phyloP scores from a whole-genome alignment of 2,113 vertebrate species.

The Cisticola juncidis region DNA sequence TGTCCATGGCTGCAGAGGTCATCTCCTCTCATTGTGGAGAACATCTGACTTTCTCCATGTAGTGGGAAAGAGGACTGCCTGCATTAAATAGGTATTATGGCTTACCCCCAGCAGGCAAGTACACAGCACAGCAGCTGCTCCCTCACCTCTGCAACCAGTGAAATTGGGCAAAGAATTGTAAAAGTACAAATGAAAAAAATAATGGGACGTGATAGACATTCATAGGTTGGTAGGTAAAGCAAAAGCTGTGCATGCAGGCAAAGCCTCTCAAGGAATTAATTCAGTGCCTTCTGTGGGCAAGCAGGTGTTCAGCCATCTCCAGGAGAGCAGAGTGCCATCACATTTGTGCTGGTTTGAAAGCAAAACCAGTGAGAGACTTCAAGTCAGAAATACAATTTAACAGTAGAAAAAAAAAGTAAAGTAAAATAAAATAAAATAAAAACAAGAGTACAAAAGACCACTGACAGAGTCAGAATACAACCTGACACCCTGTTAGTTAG shows the following conservation, averaged over 20 bases:
- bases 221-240: background rate
- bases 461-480: too few species aligned
- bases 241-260: background rate
- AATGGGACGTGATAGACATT: too few species aligned
- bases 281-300: background rate
- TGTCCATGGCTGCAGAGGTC: background rate
- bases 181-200: background rate
- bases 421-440: too few species aligned
- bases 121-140: background rate
- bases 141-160: too few species aligned
- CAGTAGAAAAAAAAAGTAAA: too few species aligned
- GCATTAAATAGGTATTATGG: background rate
- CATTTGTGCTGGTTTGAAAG: too few species aligned
- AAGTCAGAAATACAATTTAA: too few species aligned
- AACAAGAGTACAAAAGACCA: too few species aligned
- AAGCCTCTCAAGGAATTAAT: background rate
- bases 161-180: background rate
- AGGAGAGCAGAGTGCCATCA: background rate
- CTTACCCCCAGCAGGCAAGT: background rate
- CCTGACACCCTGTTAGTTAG: too few species aligned
- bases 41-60: fast-evolving
- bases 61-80: background rate
- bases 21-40: background rate
- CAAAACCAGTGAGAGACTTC: too few species aligned
- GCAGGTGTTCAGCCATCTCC: background rate